Base-by-base conservation (phyloP, 1,140 invertebrate genomes). In the Pseudachorutes palmiensis region DNA sequence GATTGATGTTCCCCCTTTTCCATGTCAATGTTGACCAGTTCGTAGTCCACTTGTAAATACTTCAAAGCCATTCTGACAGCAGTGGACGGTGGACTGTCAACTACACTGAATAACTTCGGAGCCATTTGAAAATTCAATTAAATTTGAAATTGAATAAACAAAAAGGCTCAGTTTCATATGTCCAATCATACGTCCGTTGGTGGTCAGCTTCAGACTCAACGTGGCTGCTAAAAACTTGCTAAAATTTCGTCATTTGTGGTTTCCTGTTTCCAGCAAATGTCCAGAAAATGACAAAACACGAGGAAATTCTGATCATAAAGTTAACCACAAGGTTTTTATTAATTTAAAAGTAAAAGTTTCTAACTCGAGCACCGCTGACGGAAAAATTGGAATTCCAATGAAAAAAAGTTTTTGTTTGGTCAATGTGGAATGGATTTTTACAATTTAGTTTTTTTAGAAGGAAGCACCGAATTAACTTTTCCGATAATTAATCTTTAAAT, bases 31-130 rank as follows among this genome's bases (percentile, higher is more conserved):
- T 85, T 80, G 9, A 88, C 77, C 5, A 87, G 76, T 67, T 85
- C 81, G 71, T 82, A 86, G 36, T 85, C 80, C 55, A 89, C 74
- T 29, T 84, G 79, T 2, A 89, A 76, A 51, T 80, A 80, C 71
- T 85, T 83, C 14, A 89, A 76, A 2, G 81, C 80, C 78, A 87
- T 85, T n/a, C 82, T 79, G 33, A 87, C 86, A 9, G 86, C 84
- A 68, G 88, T 73, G 16, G 87, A 88, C 45, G 88, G 87, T 19
- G 88, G 88, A 1, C 87, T 87, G 78, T 88, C 87, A 28, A 84
- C 85, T 58, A 88, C 84, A 22, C 81, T 80, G 72, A 88, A 88
- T 22, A 89, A 74, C 74, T 86, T 68, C 2, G 70, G 59, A 30
- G 24, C 67, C 61, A 64, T 68, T 41, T 55, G 5, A 55, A 55